A percentile compares a stretch with the other conserved stretches of the same genome.
These are phyloP conservation scores for Villa cingulata DNA, from an alignment of 2,888 invertebrate genomes.

Conservation along the genomic window DNA sequence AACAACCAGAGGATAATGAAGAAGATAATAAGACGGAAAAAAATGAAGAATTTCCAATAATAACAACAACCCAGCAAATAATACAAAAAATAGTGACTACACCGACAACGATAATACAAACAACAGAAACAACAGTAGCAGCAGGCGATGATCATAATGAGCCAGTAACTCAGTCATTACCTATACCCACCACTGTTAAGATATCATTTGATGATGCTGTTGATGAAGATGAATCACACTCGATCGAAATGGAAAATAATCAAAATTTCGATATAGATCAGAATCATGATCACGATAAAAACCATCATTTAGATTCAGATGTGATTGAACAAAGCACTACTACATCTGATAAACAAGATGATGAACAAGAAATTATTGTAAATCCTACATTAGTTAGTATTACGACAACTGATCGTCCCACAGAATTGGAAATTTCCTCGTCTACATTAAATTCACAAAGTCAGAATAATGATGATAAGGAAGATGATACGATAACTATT, in stretches of 20 bases:
- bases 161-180: not conserved
- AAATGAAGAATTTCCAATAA: not conserved
- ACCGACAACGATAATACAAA: too few species aligned
- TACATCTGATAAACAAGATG: not conserved
- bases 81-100: too few species aligned
- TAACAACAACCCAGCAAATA: too few species aligned
- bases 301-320: not conserved
- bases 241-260: not conserved
- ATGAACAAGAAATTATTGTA: too few species aligned
- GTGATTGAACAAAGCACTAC: not conserved
- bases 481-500: not conserved
- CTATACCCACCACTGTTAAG: not conserved
- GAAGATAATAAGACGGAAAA: too few species aligned
- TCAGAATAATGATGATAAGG: not conserved
- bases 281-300: not conserved
- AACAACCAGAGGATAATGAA: too few species aligned
- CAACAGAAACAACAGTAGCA: not conserved
- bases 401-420: not conserved
- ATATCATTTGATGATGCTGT: not conserved
- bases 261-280: not conserved
- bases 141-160: not conserved
- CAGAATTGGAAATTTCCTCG: not conserved
- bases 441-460: not conserved
- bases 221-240: not conserved
- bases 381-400: not conserved